Percentiles rank a stretch among this genome's conserved stretches.
phyloP scores from a whole-genome alignment of 1,140 invertebrate genomes.

The Bradynema listronoti region DNA sequence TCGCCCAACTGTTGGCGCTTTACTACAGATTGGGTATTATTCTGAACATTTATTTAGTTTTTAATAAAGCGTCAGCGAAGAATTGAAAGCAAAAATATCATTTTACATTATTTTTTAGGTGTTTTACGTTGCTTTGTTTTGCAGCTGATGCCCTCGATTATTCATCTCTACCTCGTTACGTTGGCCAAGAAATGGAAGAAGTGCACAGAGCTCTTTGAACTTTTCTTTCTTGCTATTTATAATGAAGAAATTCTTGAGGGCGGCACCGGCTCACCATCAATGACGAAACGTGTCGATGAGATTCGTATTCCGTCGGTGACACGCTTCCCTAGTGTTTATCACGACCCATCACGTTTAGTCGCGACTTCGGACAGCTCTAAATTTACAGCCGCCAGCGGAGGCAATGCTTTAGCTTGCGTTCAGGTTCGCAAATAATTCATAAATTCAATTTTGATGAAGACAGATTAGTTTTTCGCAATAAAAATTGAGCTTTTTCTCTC shows the following conservation, averaged over 20 bases:
- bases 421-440: neutral
- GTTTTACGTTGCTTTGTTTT: constrained; percentile 44
- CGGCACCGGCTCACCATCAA: constrained; percentile 34
- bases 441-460: neutral
- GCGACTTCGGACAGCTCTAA: too few species aligned
- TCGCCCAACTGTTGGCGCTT: constrained; percentile 49
- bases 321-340: neutral
- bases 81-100: neutral
- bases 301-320: constrained; percentile 11
- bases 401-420: neutral
- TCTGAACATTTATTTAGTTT: constrained; percentile 15
- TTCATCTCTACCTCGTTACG: constrained; percentile 39
- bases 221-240: constrained; percentile 51
- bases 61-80: constrained; percentile 5
- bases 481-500: neutral
- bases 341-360: too few species aligned
- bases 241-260: constrained; percentile 55
- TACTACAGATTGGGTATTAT: constrained; percentile 50
- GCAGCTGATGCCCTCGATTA: constrained; percentile 47
- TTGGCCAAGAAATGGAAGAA: constrained; percentile 39
- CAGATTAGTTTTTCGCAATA: neutral
- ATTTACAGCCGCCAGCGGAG: too few species aligned
- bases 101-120: constrained; percentile 32
- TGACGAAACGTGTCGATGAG: constrained; percentile 47
- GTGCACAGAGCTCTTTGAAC: constrained; percentile 46